These are phyloP conservation scores for Hololepta plana DNA, from an alignment of 2,888 invertebrate genomes.

Conservation along the genomic window DNA sequence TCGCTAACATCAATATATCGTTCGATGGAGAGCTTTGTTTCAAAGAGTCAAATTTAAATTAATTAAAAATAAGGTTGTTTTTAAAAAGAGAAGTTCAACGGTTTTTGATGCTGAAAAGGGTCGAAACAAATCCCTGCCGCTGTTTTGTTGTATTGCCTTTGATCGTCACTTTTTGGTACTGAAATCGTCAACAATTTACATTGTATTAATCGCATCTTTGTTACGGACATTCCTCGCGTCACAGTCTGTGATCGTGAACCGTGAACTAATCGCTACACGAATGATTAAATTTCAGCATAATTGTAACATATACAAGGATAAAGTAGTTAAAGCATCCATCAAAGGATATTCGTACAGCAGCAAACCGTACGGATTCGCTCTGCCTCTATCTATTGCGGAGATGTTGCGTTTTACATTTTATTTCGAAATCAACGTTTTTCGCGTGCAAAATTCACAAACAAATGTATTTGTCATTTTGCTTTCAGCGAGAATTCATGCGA, in stretches of 20 bases:
- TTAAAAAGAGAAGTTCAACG: too few relatives aligned
- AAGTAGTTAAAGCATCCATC: slow-evolving; percentile 12
- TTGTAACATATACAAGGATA: slow-evolving; percentile 23
- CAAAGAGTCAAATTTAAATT: too few relatives aligned
- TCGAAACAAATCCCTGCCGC: too few relatives aligned
- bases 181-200: slow-evolving; percentile 25
- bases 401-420: slow-evolving; percentile 1
- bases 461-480: too few relatives aligned
- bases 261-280: slow-evolving; percentile 25
- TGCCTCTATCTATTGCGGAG: not conserved
- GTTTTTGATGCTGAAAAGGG: too few relatives aligned
- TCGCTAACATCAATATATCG: too few relatives aligned
- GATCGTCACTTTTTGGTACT: not conserved
- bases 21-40: too few relatives aligned
- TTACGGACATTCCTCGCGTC: slow-evolving; percentile 28
- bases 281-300: slow-evolving; percentile 32
- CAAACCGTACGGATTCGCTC: slow-evolving; percentile 1
- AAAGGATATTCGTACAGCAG: slow-evolving; percentile 11
- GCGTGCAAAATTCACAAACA: too few relatives aligned
- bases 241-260: slow-evolving; percentile 28
- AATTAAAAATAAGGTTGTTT: too few relatives aligned
- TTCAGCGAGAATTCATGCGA: too few relatives aligned
- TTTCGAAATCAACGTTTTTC: too few relatives aligned
- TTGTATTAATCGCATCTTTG: slow-evolving; percentile 27
- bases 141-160: not conserved